Evolutionary conservation across 2,888 invertebrate species (phyloP), one percentile per base, ranked within the genome.

Genomic region (Drosophila anomalipes): DNA sequence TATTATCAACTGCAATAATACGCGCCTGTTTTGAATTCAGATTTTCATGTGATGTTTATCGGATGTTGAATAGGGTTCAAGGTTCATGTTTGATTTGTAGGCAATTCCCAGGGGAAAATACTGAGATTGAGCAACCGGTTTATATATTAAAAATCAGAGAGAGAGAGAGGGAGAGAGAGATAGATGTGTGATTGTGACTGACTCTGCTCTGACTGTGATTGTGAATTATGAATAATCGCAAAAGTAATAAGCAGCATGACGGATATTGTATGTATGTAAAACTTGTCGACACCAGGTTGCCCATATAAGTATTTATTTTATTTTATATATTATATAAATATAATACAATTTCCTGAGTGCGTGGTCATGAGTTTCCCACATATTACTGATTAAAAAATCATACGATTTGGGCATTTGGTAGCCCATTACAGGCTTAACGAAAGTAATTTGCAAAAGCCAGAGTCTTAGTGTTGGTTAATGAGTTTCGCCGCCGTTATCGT

Each of bases 281-380:
- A 66, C 66, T 77, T 81, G 81, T 81, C 73, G 63, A 52, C 16
- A 47, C 30, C 52, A 77, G 73, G 81, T 66, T 54, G 19, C 22
- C 9, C 26, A 14, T 62, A 59, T 58, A 28, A 59, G 16, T 39
- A 74, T 51, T 14, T 61, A 30, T 47, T 51, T 14, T 61, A 30
- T 47, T 16, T 47, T 4, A 26, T 47, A 9, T 54, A 51, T 59
- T 53, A 33, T 44, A 60, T 54, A 58, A 26, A 44, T 41, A 61
- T 51, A 52, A 58, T 59, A 58, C 51, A 30, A 67, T 70, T 79
- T 79, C 78, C 81, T 65, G 81, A 35, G 16, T n/a, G 54, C 14
- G 44, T 28, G 54, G 58, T 79, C 65, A 79, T 66, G 70, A 70
- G 68, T 71, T 33, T 22, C 16, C 63, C 14, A 26, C 47, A 44